Base-by-base conservation (phyloP, 2,888 invertebrate species). In the Nemotelus pantherinus region DNA sequence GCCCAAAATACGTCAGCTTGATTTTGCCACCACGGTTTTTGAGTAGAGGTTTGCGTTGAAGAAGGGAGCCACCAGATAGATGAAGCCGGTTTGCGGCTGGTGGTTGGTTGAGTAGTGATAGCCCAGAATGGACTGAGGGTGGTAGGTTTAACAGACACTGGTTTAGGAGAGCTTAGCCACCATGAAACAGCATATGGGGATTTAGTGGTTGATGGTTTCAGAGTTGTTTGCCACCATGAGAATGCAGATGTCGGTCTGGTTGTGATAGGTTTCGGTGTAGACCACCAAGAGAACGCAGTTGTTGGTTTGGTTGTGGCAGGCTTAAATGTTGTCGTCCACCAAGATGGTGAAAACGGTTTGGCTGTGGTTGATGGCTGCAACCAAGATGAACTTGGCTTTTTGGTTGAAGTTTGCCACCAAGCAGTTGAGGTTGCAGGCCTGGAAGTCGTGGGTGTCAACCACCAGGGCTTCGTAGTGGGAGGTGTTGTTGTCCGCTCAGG, bases 141-240 rank as follows among this genome's bases (percentile, higher is more conserved):
- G 50, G 71, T 55, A 10, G 63, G 55, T 45, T 55, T 71, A 2
- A 25, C 25, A 25, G 25, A 25, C 25, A 25, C 25, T 25, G 25
- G 25, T 25, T 25, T 25, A 25, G 53, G 47, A 44, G 48, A 60
- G 10, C 76, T 63, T 57, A 55, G 78, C 79, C 79, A 79, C 79
- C 79, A 79, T 3, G 75, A 63, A 10, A 45, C 43, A 5, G 41
- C 43, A 43, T 9, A 43, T n/a, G 75, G 50, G n/a, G 74, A 55
- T 10, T 64, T 74, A 47, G 58, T 55, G n/a, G 50, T 9, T 58
- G 74, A 45, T 44, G 75, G 74, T 65, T 55, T 65, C 55, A 60
- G 44, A 44, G 58, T 74, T n/a, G 77, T 70, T 44, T 75, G 79
- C 80, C 80, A 80, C 80, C 80, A 80, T 4, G 76, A 58, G 45